phyloP scores from a whole-genome alignment of 2,888 invertebrate species.

The Platycnemis pennipes region DNA sequence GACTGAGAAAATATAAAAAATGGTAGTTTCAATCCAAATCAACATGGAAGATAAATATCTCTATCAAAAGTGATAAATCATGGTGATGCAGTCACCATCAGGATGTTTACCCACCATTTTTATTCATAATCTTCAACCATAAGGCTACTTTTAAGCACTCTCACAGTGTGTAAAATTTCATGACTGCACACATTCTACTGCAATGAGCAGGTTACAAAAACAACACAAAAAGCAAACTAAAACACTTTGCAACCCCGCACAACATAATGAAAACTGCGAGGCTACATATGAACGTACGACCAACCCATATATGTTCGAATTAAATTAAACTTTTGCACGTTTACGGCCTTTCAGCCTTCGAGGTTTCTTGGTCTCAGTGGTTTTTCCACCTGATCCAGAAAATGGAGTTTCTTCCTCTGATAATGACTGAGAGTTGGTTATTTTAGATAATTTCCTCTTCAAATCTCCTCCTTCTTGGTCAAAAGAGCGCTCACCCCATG shows the following conservation, averaged over 20 bases:
- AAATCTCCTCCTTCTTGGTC: slow-evolving; percentile 46
- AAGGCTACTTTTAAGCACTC: slow-evolving; percentile 58
- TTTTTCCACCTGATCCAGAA: slow-evolving; percentile 56
- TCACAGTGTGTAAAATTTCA: slow-evolving; percentile 45
- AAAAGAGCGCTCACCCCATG: slow-evolving; percentile 52
- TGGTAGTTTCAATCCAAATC: slow-evolving; percentile 64
- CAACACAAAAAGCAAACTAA: slow-evolving; percentile 63
- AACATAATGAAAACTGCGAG: slow-evolving; percentile 54
- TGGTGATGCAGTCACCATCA: slow-evolving; percentile 40
- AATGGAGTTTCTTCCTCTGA: slow-evolving; percentile 43
- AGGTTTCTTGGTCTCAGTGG: slow-evolving; percentile 33
- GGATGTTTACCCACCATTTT: slow-evolving; percentile 61
- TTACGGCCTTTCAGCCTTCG: slow-evolving; percentile 51
- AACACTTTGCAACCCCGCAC: slow-evolving; percentile 52
- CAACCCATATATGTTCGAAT: slow-evolving; percentile 29
- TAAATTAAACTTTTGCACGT: slow-evolving; percentile 61
- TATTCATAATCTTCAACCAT: slow-evolving; percentile 50
- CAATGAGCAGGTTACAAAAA: slow-evolving; percentile 56
- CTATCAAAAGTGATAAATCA: slow-evolving; percentile 57
- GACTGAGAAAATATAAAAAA: slow-evolving; percentile 67
- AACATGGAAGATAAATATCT: slow-evolving; percentile 64
- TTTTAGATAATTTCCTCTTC: slow-evolving; percentile 53
- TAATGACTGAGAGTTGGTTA: slow-evolving; percentile 38
- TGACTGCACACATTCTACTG: slow-evolving; percentile 64
- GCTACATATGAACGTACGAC: slow-evolving; percentile 53